Evolutionary conservation across 2,888 invertebrate genomes (phyloP).

Genomic region (Drosophila prostipennis): DNA sequence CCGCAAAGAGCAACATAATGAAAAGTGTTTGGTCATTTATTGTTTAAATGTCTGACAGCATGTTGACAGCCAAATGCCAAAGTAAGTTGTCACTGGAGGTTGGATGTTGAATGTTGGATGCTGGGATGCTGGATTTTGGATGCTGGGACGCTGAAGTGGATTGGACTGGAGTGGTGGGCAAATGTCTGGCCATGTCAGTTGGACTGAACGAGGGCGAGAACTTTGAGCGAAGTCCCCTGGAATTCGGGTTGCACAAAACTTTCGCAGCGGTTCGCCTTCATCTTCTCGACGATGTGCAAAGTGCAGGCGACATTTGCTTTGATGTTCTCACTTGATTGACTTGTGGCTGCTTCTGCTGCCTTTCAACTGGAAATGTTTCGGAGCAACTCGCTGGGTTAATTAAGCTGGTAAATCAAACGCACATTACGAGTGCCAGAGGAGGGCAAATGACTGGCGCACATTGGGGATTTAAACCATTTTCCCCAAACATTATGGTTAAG

Average conservation of each 20-base stretch:
- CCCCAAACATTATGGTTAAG: background rate
- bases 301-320: constrained; percentile 68
- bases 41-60: constrained; percentile 77
- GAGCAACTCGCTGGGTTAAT: constrained; percentile 21
- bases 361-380: constrained; percentile 17
- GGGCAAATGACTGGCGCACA: background rate
- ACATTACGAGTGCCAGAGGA: constrained; percentile 9
- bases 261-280: constrained; percentile 44
- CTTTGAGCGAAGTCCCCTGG: constrained; percentile 23
- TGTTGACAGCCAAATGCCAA: constrained; percentile 80
- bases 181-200: constrained; percentile 50
- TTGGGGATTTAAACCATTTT: background rate
- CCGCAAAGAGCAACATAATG: constrained; percentile 79
- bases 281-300: constrained; percentile 27
- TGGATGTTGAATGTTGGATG: background rate
- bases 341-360: constrained; percentile 36
- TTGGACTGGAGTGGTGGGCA: constrained; percentile 29
- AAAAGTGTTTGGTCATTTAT: constrained; percentile 79
- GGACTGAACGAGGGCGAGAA: constrained; percentile 27
- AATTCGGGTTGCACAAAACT: constrained; percentile 32
- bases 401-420: constrained; percentile 35
- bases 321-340: constrained; percentile 73
- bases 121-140: background rate
- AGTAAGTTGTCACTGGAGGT: constrained; percentile 72
- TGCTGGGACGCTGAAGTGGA: constrained; percentile 1